Evolutionary conservation across 2,797 vertebrate genomes (phyloP).

Genomic region (Amniataba percoides): DNA sequence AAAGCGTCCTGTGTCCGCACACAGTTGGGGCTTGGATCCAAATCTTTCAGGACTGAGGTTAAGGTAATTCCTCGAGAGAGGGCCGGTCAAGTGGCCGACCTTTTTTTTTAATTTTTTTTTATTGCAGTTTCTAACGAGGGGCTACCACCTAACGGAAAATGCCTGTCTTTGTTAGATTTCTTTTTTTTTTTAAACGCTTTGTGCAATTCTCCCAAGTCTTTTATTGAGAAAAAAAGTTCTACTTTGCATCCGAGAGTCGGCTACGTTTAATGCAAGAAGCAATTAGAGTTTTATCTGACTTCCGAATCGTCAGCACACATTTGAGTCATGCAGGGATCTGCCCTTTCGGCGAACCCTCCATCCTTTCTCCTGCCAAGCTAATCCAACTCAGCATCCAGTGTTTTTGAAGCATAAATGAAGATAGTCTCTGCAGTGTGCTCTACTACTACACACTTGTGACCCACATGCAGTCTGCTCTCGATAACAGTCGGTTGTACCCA

Average conservation of each 20-base stretch:
- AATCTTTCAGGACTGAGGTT: constrained; percentile 62
- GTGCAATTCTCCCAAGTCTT: constrained; percentile 80
- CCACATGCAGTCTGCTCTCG: constrained; percentile 70
- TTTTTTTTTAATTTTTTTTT: constrained; percentile 36
- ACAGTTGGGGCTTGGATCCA: constrained; percentile 43
- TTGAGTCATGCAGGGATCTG: constrained; percentile 58
- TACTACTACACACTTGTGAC: constrained; percentile 73
- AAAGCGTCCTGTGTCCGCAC: constrained; percentile 29
- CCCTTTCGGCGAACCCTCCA: constrained; percentile 55
- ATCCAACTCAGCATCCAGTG: constrained; percentile 85
- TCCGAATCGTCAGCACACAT: constrained; percentile 63
- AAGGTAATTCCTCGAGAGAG: constrained; percentile 52
- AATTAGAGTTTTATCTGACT: constrained; percentile 62
- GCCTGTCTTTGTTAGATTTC: constrained; percentile 58
- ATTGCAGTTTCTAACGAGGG: constrained; percentile 62
- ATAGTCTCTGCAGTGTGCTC: constrained; percentile 82
- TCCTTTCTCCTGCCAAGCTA: constrained; percentile 77
- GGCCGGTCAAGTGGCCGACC: constrained; percentile 28
- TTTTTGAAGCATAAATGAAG: constrained; percentile 89
- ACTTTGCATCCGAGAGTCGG: constrained; percentile 65
- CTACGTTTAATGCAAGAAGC: constrained; percentile 55
- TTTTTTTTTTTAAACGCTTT: constrained; percentile 55
- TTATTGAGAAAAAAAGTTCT: constrained; percentile 53
- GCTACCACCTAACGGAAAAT: constrained; percentile 55
- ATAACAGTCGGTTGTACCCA: constrained; percentile 62